Evolutionary conservation across 2,113 vertebrate genomes (phyloP).

Genomic region (Phalacrocorax carbo): DNA sequence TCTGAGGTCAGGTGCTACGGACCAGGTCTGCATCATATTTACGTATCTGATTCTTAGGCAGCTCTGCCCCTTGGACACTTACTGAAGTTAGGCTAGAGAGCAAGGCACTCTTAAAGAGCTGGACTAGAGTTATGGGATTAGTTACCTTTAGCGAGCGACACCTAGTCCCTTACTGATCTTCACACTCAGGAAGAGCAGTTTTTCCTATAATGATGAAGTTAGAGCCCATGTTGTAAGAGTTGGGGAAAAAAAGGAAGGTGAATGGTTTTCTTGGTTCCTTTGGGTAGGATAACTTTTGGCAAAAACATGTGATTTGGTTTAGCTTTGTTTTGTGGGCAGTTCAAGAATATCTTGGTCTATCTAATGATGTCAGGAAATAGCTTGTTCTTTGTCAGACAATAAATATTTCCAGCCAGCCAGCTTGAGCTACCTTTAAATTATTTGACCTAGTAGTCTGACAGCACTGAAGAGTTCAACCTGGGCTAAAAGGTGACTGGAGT

Average conservation of each 20-base stretch:
- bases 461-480: neutral
- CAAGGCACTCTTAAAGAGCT: neutral
- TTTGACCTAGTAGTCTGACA: neutral
- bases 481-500: neutral
- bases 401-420: neutral
- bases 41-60: neutral
- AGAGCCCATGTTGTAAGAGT: neutral
- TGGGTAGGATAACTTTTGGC: neutral
- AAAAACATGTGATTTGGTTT: neutral
- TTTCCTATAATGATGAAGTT: neutral
- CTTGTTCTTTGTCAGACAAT: neutral
- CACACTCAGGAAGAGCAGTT: neutral
- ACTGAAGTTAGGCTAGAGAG: neutral
- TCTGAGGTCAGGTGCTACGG: neutral
- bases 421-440: neutral
- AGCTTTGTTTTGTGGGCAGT: neutral
- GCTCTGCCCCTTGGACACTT: neutral
- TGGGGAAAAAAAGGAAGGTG: neutral
- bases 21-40: neutral
- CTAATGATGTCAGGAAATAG: neutral
- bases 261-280: neutral
- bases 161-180: neutral
- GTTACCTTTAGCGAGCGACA: neutral
- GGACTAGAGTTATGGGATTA: neutral
- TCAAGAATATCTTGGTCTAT: neutral